Conservation (phyloP, 1,140 invertebrate genomes). For the Luehdorfia chinensis region DNA sequence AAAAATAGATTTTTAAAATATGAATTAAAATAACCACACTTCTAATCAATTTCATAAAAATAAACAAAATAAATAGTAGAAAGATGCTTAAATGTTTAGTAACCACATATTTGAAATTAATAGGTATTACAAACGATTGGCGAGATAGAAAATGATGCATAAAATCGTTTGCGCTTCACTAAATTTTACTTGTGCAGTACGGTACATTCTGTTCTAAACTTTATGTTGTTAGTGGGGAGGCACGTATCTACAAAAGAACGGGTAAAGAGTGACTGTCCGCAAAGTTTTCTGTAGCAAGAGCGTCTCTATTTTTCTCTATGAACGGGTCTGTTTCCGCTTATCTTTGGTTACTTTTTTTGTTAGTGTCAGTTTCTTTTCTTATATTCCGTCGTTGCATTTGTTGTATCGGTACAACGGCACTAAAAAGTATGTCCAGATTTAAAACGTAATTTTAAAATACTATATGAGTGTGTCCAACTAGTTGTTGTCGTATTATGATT, state of each 20-base stretch:
- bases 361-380: conserved; percentile 54
- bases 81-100: too few relatives aligned
- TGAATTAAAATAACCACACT: too few relatives aligned
- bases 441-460: not conserved
- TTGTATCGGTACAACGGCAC: conserved; percentile 34
- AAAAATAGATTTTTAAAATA: too few relatives aligned
- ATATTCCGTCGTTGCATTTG: conserved; percentile 60
- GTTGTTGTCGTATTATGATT: not conserved
- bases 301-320: conserved; percentile 65
- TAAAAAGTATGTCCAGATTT: conserved; percentile 5
- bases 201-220: conserved; percentile 21
- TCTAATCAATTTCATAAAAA: too few relatives aligned
- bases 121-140: not conserved
- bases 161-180: conserved; percentile 6
- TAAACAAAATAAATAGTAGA: too few relatives aligned
- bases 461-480: not conserved
- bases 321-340: conserved; percentile 69
- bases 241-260: conserved; percentile 49
- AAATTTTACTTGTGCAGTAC: conserved; percentile 13
- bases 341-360: conserved; percentile 63
- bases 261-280: conserved; percentile 48
- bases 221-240: conserved; percentile 41
- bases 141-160: not conserved
- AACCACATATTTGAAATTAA: too few relatives aligned
- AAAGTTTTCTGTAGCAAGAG: conserved; percentile 63